Evolutionary conservation across 2,797 vertebrate genomes (phyloP).

Genomic region (Masticophis lateralis): DNA sequence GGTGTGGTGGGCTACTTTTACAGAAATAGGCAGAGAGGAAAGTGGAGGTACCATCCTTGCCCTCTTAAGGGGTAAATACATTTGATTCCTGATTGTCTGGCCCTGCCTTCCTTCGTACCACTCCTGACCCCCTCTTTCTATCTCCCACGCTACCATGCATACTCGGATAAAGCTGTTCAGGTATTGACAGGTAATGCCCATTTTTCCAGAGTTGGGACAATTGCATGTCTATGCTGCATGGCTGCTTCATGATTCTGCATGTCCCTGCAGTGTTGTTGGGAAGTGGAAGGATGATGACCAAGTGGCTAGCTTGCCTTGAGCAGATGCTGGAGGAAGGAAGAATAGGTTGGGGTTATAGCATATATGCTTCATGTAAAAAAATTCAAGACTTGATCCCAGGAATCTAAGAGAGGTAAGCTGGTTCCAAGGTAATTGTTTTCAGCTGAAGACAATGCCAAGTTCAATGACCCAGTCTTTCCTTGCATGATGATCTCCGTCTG

Average conservation of each 20-base stretch:
- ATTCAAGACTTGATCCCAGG: background rate
- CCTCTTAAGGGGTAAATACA: background rate
- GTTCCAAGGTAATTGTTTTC: background rate
- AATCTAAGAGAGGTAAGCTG: background rate
- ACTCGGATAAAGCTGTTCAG: conserved; percentile 56
- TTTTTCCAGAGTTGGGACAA: background rate
- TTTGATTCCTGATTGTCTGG: background rate
- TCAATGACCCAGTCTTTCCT: background rate
- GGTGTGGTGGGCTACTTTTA: background rate
- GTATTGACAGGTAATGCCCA: conserved; percentile 59
- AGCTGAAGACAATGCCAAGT: background rate
- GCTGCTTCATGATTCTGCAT: conserved; percentile 27
- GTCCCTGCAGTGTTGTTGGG: background rate
- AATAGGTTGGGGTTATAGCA: background rate
- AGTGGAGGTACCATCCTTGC: background rate
- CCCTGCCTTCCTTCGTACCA: background rate
- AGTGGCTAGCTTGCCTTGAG: background rate
- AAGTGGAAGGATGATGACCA: background rate
- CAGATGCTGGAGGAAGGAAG: background rate
- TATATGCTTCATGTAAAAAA: background rate
- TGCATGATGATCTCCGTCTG: background rate
- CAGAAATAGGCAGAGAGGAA: background rate
- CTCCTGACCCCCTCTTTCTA: conserved; percentile 52
- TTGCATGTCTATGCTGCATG: conserved; percentile 66
- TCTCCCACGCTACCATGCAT: conserved; percentile 59